Percentiles rank a stretch among this genome's conserved stretches.
Evolutionary conservation across 2,888 invertebrate species (phyloP).

Genomic region (Phyto melanocephala): DNA sequence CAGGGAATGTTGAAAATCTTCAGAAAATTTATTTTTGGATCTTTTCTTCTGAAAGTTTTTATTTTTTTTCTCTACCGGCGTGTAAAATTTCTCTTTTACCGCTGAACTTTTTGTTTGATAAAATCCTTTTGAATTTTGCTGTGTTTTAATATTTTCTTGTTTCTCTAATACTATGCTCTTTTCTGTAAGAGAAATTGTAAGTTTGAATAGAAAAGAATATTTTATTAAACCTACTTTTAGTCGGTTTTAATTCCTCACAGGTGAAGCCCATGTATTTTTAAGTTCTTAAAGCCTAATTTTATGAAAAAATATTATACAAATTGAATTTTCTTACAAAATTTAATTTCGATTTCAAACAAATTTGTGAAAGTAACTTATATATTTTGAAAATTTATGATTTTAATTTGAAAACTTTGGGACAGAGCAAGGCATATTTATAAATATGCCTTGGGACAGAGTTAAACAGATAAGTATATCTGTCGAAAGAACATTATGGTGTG

Average conservation of each 20-base stretch:
- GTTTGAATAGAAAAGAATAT: not conserved
- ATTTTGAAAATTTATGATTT: no score
- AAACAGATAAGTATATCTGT: no score
- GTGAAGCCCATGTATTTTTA: slow-evolving; percentile 60
- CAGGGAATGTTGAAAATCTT: not conserved
- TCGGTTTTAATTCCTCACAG: slow-evolving; percentile 57
- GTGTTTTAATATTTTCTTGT: slow-evolving; percentile 61
- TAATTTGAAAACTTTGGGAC: no score
- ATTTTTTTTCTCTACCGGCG: not conserved
- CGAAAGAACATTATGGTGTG: no score
- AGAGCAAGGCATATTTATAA: no score
- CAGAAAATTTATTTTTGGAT: not conserved
- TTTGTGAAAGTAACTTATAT: no score
- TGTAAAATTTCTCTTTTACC: slow-evolving; percentile 55
- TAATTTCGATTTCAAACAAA: slow-evolving; percentile 5
- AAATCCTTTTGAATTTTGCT: slow-evolving; percentile 37
- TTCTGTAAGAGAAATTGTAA: slow-evolving; percentile 43
- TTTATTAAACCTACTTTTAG: slow-evolving; percentile 52
- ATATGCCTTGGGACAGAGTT: no score
- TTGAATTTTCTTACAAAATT: not conserved
- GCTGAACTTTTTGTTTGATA: slow-evolving; percentile 37
- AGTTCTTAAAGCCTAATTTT: slow-evolving; percentile 18
- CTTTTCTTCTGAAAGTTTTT: not conserved
- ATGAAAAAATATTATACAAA: not conserved
- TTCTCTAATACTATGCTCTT: slow-evolving; percentile 64